Evolutionary conservation across 2,113 vertebrate species (phyloP).

Genomic region (Datnioides undecimradiatus): DNA sequence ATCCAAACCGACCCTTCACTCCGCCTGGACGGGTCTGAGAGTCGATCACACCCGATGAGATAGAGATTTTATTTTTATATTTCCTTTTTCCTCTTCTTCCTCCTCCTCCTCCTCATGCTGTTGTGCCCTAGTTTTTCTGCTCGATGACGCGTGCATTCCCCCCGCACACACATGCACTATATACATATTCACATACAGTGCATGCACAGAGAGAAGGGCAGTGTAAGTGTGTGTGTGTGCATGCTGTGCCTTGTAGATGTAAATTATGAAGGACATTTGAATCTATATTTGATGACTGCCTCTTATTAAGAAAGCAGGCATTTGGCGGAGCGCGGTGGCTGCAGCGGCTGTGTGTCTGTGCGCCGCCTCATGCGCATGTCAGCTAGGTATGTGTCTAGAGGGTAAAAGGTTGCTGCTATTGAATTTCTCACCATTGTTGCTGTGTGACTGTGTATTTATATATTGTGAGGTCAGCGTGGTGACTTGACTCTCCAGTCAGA

Average conservation of each 20-base stretch:
- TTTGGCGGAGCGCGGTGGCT: constrained; percentile 36
- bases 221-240: constrained; percentile 8
- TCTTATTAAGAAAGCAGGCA: constrained; percentile 61
- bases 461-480: constrained; percentile 2
- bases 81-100: neutral
- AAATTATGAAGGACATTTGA: constrained; percentile 69
- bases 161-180: neutral
- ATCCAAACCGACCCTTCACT: neutral
- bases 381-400: constrained; percentile 7
- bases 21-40: too few species aligned
- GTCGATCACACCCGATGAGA: neutral
- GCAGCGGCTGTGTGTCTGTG: constrained; percentile 9
- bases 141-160: constrained; percentile 4
- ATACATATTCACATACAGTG: neutral
- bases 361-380: constrained; percentile 6
- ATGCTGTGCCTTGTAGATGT: constrained; percentile 59
- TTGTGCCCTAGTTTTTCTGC: constrained; percentile 44
- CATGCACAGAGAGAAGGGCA: neutral
- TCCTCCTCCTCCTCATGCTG: neutral
- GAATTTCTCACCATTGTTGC: constrained; percentile 7
- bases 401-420: constrained; percentile 17
- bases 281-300: constrained; percentile 73
- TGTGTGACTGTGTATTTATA: constrained; percentile 18
- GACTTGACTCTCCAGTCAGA: neutral
- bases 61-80: neutral